These are phyloP conservation scores for Leptodactylus fallax DNA, from an alignment of 2,797 vertebrate species.

Conservation along the genomic window DNA sequence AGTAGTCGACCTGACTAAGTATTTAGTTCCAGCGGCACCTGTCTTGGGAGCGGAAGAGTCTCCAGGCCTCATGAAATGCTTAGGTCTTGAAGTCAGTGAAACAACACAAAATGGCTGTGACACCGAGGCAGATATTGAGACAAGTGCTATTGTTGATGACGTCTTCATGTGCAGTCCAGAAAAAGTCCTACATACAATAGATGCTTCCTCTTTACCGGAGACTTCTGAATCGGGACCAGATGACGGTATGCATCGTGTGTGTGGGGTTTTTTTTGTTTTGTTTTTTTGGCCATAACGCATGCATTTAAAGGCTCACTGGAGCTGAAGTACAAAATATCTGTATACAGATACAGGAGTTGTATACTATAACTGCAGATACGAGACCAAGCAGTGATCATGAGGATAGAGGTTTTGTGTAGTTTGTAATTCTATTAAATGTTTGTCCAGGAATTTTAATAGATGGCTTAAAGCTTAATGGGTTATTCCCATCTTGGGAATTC, in stretches of 20 bases:
- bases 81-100: neutral
- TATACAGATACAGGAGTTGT: too few relatives aligned
- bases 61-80: constrained; percentile 20
- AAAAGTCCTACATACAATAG: neutral
- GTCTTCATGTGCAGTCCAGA: constrained; percentile 61
- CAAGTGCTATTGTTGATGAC: constrained; percentile 40
- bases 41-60: constrained; percentile 33
- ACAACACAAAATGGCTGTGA: neutral
- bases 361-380: too few relatives aligned
- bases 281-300: too few relatives aligned
- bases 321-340: too few relatives aligned
- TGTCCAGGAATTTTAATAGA: neutral
- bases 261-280: too few relatives aligned
- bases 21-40: neutral
- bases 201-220: constrained; percentile 14
- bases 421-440: too few relatives aligned
- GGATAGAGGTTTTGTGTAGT: too few relatives aligned
- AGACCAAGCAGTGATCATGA: too few relatives aligned
- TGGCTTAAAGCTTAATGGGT: too few relatives aligned
- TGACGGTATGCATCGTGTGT: neutral
- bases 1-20: neutral
- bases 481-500: too few relatives aligned
- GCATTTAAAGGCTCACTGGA: too few relatives aligned
- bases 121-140: too few relatives aligned
- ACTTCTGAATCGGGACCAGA: neutral